Evolutionary conservation across 35 echinoderm and acorn worm species (phyloP).

Genomic region (Apostichopus californicus): DNA sequence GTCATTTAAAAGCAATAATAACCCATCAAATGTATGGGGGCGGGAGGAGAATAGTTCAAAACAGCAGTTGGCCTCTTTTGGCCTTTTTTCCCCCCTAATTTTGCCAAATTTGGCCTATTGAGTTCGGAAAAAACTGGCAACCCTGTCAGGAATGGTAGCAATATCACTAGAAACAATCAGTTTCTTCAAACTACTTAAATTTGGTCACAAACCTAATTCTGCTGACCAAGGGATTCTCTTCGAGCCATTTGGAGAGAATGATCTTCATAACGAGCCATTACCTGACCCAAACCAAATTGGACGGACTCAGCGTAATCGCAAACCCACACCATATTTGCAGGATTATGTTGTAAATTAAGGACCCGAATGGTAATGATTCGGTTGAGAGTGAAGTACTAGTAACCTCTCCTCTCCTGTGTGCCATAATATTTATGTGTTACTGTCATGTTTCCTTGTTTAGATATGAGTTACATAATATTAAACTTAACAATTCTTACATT

Average conservation of each 20-base stretch:
- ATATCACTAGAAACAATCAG: slow-evolving; percentile 58
- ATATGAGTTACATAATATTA: no score
- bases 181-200: slow-evolving; percentile 43
- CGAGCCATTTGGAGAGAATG: neutral
- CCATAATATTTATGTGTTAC: neutral
- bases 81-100: no score
- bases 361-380: slow-evolving; percentile 50
- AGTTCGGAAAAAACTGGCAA: no score
- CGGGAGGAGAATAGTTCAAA: no score
- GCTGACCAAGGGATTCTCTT: neutral
- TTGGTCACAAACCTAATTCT: neutral
- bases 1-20: no score
- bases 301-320: neutral
- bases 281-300: neutral
- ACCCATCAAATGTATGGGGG: no score
- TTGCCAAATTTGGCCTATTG: no score
- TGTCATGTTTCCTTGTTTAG: no score
- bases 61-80: no score
- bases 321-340: neutral
- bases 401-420: slow-evolving; percentile 14
- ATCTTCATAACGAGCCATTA: neutral
- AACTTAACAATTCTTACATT: no score
- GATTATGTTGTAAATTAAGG: slow-evolving; percentile 26
- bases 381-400: slow-evolving; percentile 26
- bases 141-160: slow-evolving; percentile 22